Evolutionary conservation across 2,113 vertebrate species (phyloP).

Genomic region (Petromus typicus): DNA sequence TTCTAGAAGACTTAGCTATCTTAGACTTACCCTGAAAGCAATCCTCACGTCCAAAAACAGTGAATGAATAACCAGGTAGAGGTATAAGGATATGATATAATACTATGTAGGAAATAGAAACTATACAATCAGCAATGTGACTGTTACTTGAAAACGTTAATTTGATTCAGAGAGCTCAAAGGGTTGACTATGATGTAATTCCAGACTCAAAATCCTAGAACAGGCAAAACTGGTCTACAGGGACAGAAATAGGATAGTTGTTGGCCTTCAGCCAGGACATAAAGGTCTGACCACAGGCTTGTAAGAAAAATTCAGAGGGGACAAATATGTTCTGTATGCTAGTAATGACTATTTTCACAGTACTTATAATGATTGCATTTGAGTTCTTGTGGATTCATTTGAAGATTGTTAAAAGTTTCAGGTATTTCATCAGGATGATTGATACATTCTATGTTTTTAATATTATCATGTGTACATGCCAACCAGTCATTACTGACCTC

Average conservation of each 20-base stretch:
- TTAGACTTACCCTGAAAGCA: neutral
- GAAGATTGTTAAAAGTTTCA: neutral
- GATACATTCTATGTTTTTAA: neutral
- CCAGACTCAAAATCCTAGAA: neutral
- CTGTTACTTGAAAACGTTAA: neutral
- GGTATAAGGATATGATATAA: neutral
- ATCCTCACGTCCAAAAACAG: neutral
- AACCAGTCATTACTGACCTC: neutral
- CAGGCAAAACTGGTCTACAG: neutral
- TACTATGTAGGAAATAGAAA: neutral
- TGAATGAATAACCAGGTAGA: neutral
- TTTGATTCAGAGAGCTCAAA: neutral
- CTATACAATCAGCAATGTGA: neutral
- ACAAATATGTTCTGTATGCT: neutral
- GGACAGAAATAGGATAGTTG: neutral
- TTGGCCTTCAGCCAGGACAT: too few relatives aligned
- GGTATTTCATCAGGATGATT: neutral
- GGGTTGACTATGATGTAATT: neutral
- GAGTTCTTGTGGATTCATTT: neutral
- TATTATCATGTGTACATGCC: neutral
- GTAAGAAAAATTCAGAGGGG: neutral
- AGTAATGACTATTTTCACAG: neutral
- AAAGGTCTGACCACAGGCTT: neutral
- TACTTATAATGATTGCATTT: neutral
- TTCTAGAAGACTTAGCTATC: neutral